Percentiles rank a stretch among this genome's conserved stretches.
Evolutionary conservation across 2,888 invertebrate genomes (phyloP).

Genomic region (Girardia tigrina): DNA sequence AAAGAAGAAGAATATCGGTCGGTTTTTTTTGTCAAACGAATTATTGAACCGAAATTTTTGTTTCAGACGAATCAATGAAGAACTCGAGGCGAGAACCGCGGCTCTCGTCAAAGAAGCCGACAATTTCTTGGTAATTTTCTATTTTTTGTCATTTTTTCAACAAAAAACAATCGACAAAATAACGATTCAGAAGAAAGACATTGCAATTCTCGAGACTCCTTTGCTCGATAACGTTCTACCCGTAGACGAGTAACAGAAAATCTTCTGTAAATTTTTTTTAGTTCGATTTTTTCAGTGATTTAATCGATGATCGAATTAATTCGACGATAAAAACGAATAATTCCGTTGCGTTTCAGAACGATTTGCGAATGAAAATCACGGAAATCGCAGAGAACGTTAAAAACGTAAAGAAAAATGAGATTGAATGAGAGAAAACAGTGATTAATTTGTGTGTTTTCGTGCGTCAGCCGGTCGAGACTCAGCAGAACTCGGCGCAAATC

Average conservation of each 20-base stretch:
- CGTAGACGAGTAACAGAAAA: not conserved
- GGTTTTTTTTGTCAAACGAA: not conserved
- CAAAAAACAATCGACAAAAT: not conserved
- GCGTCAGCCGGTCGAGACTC: no score
- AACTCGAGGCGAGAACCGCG: conserved; percentile 48
- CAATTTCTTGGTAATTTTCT: conserved; percentile 44
- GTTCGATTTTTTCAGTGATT: not conserved
- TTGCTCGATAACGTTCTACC: not conserved
- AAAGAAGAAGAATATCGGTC: conserved; percentile 7
- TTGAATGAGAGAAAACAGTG: no score
- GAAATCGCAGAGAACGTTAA: not conserved
- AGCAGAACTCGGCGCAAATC: no score
- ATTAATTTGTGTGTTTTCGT: no score
- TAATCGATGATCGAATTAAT: not conserved
- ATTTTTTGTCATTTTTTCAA: conserved; percentile 27
- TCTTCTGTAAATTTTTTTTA: not conserved
- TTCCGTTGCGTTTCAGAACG: not conserved
- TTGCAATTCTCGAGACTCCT: not conserved
- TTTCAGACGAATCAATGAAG: conserved; percentile 47
- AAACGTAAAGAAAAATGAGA: no score
- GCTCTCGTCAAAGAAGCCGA: conserved; percentile 48
- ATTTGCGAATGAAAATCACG: not conserved
- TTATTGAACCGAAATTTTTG: not conserved
- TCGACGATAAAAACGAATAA: no score
- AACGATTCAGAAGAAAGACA: not conserved